These are phyloP conservation scores for Yponomeuta sedellus DNA, from an alignment of 2,888 invertebrate species.

Conservation along the genomic window DNA sequence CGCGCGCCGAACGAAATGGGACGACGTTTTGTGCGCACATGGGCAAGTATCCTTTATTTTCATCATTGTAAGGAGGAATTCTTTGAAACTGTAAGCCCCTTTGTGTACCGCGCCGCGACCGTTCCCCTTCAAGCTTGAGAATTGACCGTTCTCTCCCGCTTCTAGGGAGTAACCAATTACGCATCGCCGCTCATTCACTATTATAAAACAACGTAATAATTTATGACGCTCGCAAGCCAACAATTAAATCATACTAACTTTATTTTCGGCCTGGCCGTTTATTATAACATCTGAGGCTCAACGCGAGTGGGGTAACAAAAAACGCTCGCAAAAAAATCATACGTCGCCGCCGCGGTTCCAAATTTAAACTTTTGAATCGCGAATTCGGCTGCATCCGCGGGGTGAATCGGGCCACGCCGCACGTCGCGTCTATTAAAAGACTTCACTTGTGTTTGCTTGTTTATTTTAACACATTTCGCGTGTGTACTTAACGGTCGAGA, in stretches of 20 bases:
- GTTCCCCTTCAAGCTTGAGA: slow-evolving; percentile 30
- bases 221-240: slow-evolving; percentile 9
- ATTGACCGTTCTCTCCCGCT: slow-evolving; percentile 3
- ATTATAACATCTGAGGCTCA: slow-evolving; percentile 39
- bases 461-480: slow-evolving; percentile 75
- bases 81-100: slow-evolving; percentile 57
- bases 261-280: slow-evolving; percentile 23
- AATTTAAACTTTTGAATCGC: slow-evolving; percentile 56
- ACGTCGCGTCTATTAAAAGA: slow-evolving; percentile 61
- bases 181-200: slow-evolving; percentile 41
- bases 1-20: slow-evolving; percentile 50
- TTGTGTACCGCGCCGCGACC: slow-evolving; percentile 47
- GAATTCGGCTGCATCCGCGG: slow-evolving; percentile 52
- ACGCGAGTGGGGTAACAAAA: slow-evolving; percentile 37
- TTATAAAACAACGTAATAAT: slow-evolving; percentile 21
- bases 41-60: slow-evolving; percentile 52
- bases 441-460: slow-evolving; percentile 55
- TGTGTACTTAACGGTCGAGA: slow-evolving; percentile 66
- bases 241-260: slow-evolving; percentile 13
- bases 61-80: slow-evolving; percentile 40
- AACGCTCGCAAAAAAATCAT: slow-evolving; percentile 56
- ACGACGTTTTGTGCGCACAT: slow-evolving; percentile 53
- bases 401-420: slow-evolving; percentile 49
- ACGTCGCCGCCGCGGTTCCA: slow-evolving; percentile 42
- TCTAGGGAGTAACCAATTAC: slow-evolving; percentile 43